Conservation (phyloP, 2,113 vertebrate species). For the Camelus dromedarius region DNA sequence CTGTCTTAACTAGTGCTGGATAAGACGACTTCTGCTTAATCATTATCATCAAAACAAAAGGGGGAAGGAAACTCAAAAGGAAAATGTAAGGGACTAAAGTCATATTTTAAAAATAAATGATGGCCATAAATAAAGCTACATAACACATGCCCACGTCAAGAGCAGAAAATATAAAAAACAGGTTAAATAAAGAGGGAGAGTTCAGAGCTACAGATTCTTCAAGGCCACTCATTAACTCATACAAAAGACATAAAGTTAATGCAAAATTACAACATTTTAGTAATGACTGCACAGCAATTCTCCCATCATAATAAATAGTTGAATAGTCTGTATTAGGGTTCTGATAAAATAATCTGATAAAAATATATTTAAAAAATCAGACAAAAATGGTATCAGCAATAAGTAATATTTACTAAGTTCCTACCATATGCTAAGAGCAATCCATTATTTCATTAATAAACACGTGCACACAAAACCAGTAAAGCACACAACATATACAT, state of each 20-base stretch:
- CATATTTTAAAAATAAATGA: neutral
- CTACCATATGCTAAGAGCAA: neutral
- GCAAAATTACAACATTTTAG: neutral
- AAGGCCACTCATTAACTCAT: neutral
- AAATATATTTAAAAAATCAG: neutral
- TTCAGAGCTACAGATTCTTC: neutral
- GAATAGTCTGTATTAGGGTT: neutral
- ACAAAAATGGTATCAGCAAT: neutral
- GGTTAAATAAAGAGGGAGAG: neutral
- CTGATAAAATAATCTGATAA: neutral
- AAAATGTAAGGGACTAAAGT: neutral
- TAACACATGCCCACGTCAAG: neutral
- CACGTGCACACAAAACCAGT: neutral
- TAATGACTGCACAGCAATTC: neutral
- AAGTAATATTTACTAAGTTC: neutral
- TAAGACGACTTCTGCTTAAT: neutral
- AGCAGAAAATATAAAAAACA: neutral
- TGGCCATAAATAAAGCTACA: neutral
- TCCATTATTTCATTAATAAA: constrained; percentile 16
- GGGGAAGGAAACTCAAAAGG: neutral
- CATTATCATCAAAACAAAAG: neutral
- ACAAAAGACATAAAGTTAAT: constrained; percentile 8
- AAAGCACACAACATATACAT: neutral
- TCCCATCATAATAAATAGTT: neutral
- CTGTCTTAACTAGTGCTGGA: neutral